Evolutionary conservation across 1,140 invertebrate species (phyloP).

Genomic region (Drosophila lowei): DNA sequence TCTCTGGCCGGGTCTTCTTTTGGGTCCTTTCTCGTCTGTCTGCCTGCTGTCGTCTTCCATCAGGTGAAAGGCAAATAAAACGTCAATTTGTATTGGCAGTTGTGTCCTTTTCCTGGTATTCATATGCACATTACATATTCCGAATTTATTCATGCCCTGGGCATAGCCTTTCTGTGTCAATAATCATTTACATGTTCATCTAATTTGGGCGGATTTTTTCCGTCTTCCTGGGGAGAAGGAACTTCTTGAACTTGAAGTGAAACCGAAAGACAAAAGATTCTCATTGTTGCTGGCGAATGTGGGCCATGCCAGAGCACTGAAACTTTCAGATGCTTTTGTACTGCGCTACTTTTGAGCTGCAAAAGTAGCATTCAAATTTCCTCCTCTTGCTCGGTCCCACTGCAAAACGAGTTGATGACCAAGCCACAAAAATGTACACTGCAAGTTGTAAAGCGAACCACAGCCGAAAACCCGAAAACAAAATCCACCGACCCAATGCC

Average conservation of each 20-base stretch:
- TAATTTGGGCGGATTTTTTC: constrained; percentile 62
- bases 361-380: neutral
- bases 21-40: constrained; percentile 25
- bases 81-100: constrained; percentile 76
- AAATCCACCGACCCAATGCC: constrained; percentile 58
- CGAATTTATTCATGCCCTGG: constrained; percentile 58
- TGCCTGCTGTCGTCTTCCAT: constrained; percentile 60
- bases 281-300: constrained; percentile 40
- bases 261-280: constrained; percentile 27
- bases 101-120: constrained; percentile 76
- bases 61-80: constrained; percentile 81
- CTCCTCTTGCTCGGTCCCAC: constrained; percentile 23
- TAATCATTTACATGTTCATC: constrained; percentile 78
- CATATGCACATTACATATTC: constrained; percentile 76
- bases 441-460: constrained; percentile 61
- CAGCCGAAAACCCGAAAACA: constrained; percentile 22
- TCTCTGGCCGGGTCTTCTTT: neutral
- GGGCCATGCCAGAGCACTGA: constrained; percentile 40
- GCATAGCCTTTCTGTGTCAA: constrained; percentile 60
- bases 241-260: constrained; percentile 46
- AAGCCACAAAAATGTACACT: constrained; percentile 61
- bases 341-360: constrained; percentile 46
- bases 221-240: constrained; percentile 6
- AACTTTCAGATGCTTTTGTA: constrained; percentile 26
- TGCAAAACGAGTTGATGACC: constrained; percentile 70